These are phyloP conservation scores for Leptosomus discolor DNA, from an alignment of 2,113 vertebrate species.

Conservation along the genomic window DNA sequence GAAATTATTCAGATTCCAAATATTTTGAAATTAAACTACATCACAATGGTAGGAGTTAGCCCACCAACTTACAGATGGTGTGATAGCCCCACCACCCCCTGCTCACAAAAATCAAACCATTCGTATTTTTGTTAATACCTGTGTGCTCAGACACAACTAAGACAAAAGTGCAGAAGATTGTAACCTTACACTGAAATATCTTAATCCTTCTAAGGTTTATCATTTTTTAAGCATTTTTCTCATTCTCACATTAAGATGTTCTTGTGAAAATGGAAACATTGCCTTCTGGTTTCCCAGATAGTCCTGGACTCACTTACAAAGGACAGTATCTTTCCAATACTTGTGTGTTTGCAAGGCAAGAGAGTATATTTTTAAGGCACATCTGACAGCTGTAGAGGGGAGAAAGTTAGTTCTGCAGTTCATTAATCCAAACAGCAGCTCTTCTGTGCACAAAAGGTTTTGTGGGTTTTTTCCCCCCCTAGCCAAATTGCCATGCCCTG, in stretches of 20 bases:
- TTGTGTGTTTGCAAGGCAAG: background rate
- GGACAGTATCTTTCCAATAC: background rate
- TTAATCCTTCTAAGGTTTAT: background rate
- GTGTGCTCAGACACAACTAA: background rate
- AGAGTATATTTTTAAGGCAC: background rate
- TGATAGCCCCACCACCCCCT: no score
- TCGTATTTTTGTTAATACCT: background rate
- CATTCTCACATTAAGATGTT: background rate
- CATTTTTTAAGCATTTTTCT: background rate
- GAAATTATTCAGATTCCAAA: no score
- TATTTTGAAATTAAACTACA: no score
- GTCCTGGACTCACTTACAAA: background rate
- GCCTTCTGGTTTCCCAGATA: background rate
- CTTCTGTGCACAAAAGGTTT: background rate
- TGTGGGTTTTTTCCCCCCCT: background rate
- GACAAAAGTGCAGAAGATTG: background rate
- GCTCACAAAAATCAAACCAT: no score
- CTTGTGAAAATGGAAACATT: background rate
- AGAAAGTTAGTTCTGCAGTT: conserved; percentile 5
- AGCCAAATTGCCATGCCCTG: background rate
- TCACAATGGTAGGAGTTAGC: no score
- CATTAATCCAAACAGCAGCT: conserved; percentile 5
- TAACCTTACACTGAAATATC: background rate
- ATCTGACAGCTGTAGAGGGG: background rate
- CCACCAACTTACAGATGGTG: no score